Percentiles rank a stretch among this genome's conserved stretches.
phyloP scores from a whole-genome alignment of 30 jellyfish, hydroid and myxozoan species.

The Pseudorhiza aurosa region DNA sequence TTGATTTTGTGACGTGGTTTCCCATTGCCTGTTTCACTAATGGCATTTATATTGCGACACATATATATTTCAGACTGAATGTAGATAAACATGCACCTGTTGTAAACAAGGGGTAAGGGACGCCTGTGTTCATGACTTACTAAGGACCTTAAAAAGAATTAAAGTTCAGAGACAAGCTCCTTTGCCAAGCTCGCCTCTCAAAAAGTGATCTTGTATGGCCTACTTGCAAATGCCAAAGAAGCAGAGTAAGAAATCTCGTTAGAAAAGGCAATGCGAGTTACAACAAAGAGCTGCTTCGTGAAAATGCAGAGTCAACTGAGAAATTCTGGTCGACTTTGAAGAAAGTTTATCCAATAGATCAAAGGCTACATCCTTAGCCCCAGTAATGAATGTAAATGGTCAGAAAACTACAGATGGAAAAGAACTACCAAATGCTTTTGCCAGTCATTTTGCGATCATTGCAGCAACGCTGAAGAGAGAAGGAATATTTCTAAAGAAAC shows the following conservation, averaged over 20 bases:
- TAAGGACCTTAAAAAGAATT: too few species aligned
- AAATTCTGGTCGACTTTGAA: conserved; percentile 42
- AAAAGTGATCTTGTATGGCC: conserved; percentile 1
- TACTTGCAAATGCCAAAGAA: conserved; percentile 3
- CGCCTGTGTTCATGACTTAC: too few species aligned
- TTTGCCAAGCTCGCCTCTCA: too few species aligned
- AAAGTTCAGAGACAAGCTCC: too few species aligned
- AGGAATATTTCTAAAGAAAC: conserved; percentile 7
- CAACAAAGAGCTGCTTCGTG: conserved; percentile 53
- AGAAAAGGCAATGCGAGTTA: conserved; percentile 35
- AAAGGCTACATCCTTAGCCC: conserved; percentile 6
- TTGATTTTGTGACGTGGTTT: too few species aligned
- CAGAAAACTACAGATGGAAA: conserved; percentile 36
- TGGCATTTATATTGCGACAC: too few species aligned
- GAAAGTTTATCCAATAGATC: conserved; percentile 42
- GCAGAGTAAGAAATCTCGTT: conserved; percentile 50
- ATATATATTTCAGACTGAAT: too few species aligned
- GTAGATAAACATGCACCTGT: too few species aligned
- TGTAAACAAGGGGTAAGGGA: too few species aligned
- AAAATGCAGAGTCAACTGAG: conserved; percentile 30
- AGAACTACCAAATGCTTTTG: conserved; percentile 34
- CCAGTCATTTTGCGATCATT: conserved; percentile 48
- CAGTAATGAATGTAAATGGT: conserved; percentile 49
- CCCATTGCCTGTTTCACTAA: too few species aligned
- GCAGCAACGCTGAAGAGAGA: conserved; percentile 8